These are phyloP conservation scores for Cyprinus carpio DNA, from an alignment of 2,113 vertebrate genomes.

Conservation along the genomic window DNA sequence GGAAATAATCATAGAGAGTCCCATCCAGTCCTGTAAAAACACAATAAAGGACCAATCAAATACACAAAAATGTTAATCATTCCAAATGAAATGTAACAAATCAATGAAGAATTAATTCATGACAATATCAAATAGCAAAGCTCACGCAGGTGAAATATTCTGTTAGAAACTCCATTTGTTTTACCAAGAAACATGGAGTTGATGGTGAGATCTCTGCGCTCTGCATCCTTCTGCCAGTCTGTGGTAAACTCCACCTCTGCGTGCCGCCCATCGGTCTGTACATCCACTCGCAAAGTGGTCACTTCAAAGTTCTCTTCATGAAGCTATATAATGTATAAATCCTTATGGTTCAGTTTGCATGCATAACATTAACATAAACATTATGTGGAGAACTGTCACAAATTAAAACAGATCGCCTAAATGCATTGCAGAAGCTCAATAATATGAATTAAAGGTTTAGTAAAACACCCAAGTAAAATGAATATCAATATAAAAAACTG, in stretches of 20 bases:
- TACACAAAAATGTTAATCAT: neutral
- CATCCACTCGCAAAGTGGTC: conserved; percentile 89
- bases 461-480: neutral
- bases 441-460: neutral
- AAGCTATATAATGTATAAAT: conserved; percentile 72
- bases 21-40: conserved; percentile 85
- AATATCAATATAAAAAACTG: neutral
- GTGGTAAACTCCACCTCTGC: conserved; percentile 95
- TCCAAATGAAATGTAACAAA: neutral
- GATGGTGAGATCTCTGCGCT: conserved; percentile 92
- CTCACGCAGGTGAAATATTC: neutral
- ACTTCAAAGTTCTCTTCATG: conserved; percentile 95
- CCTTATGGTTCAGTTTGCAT: neutral
- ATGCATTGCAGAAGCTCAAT: neutral
- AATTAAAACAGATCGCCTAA: neutral
- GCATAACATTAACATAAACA: neutral
- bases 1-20: conserved; percentile 91
- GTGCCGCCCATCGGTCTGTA: conserved; percentile 89
- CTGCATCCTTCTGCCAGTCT: conserved; percentile 92
- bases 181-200: conserved; percentile 98
- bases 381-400: neutral
- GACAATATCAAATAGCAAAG: neutral
- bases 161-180: too few relatives aligned
- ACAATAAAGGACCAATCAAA: neutral
- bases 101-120: neutral